Conservation (phyloP, 2,113 vertebrate genomes). For the Condylura cristata region DNA sequence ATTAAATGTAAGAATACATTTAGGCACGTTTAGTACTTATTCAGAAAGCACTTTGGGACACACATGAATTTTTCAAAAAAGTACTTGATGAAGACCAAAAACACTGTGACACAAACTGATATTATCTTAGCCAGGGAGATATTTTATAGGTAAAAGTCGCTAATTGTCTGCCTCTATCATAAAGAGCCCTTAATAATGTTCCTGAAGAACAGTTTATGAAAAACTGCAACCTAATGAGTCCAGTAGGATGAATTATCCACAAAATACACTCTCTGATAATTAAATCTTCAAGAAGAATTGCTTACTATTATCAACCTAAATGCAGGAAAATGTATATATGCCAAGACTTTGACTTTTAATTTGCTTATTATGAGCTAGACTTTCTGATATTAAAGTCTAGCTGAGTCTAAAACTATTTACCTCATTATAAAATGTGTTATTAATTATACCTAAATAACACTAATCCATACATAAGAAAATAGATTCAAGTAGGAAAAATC, state of each 20-base stretch:
- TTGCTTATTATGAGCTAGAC: not conserved
- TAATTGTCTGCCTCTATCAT: constrained; percentile 5
- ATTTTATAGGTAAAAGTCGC: not conserved
- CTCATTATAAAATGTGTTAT: not conserved
- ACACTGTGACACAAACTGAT: not conserved
- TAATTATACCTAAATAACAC: not conserved
- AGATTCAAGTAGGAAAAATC: not conserved
- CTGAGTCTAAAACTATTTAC: not conserved
- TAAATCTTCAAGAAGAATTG: not conserved
- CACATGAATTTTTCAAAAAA: not conserved
- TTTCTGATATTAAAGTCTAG: not conserved
- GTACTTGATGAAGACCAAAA: not conserved
- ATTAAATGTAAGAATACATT: not conserved
- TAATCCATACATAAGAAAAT: not conserved
- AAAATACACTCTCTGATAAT: not conserved
- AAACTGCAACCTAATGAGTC: not conserved
- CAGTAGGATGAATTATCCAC: not conserved
- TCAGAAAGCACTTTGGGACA: not conserved
- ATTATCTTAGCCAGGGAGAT: not conserved
- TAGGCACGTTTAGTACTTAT: not conserved
- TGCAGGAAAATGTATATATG: not conserved
- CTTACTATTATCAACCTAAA: not conserved
- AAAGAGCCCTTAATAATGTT: constrained; percentile 1
- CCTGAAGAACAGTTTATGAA: constrained; percentile 35
- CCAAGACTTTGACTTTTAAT: not conserved